Evolutionary conservation across 2,888 invertebrate species (phyloP).

Genomic region (Xanthostigma xanthostigma): DNA sequence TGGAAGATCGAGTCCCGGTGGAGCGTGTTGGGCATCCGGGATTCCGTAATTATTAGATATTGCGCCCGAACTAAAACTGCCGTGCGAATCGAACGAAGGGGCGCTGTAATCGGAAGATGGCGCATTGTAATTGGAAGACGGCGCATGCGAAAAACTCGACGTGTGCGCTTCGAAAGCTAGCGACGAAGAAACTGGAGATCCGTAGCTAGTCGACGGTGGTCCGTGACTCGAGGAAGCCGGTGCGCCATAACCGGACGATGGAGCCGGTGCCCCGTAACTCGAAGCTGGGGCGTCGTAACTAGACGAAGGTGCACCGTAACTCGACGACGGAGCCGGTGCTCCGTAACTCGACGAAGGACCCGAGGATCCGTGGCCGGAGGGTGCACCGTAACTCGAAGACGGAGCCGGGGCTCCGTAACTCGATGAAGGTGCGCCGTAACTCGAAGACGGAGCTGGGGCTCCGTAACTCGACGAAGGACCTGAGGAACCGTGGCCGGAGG

Average conservation of each 20-base stretch:
- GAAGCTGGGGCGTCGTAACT: constrained; percentile 12
- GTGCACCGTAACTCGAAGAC: constrained; percentile 12
- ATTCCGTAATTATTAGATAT: too few relatives aligned
- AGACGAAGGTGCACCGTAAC: constrained; percentile 14
- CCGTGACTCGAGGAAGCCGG: constrained; percentile 8
- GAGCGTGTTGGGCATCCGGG: too few relatives aligned
- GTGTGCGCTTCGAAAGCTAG: constrained; percentile 7
- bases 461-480: too few relatives aligned
- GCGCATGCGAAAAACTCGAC: constrained; percentile 10
- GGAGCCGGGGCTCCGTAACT: constrained; percentile 5
- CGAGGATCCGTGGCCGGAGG: not conserved
- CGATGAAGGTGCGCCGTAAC: constrained; percentile 9
- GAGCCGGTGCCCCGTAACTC: constrained; percentile 10
- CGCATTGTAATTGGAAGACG: constrained; percentile 7
- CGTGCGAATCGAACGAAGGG: constrained; percentile 3
- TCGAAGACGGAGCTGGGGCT: constrained; percentile 3
- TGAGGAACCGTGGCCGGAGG: too few relatives aligned
- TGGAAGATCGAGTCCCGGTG: constrained; percentile 10
- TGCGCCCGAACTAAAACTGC: too few relatives aligned
- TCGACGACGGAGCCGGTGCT: constrained; percentile 11
- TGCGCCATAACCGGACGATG: constrained; percentile 8
- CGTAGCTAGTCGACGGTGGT: constrained; percentile 11
- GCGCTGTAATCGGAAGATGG: constrained; percentile 13
- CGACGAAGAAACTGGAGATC: constrained; percentile 13
- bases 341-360: constrained; percentile 14